Conservation (phyloP, 92 coral and sea anemone genomes). For the Anthopleura xanthogrammica region DNA sequence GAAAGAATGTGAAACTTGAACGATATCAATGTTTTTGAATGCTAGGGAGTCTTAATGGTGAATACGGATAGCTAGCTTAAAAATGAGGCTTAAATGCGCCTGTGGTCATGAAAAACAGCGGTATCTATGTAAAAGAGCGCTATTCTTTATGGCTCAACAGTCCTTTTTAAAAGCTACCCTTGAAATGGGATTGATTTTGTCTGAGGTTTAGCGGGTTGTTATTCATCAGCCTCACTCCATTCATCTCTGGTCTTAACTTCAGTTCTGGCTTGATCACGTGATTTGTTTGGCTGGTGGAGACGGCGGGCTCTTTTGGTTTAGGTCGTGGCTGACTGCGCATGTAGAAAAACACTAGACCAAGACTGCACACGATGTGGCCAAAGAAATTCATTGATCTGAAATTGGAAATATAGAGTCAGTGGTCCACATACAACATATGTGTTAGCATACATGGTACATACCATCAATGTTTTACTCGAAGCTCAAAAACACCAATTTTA, state of each 20-base stretch:
- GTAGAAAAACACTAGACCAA: conserved; percentile 35
- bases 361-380: conserved; percentile 64
- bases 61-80: too few species aligned
- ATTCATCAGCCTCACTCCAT: neutral
- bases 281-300: neutral
- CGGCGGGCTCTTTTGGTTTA: conserved; percentile 6
- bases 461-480: too few species aligned
- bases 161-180: neutral
- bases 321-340: conserved; percentile 16
- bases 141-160: too few species aligned
- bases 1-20: too few species aligned
- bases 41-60: too few species aligned
- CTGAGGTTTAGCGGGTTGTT: neutral
- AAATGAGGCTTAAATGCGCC: too few species aligned
- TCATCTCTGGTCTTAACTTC: neutral
- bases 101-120: too few species aligned
- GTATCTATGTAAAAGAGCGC: too few species aligned
- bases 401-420: neutral
- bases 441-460: too few species aligned
- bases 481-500: too few species aligned
- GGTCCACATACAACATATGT: too few species aligned
- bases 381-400: conserved; percentile 77
- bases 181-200: neutral
- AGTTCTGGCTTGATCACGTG: neutral
- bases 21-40: too few species aligned